Evolutionary conservation across 2,797 vertebrate species (phyloP).

Genomic region (Todus mexicanus): DNA sequence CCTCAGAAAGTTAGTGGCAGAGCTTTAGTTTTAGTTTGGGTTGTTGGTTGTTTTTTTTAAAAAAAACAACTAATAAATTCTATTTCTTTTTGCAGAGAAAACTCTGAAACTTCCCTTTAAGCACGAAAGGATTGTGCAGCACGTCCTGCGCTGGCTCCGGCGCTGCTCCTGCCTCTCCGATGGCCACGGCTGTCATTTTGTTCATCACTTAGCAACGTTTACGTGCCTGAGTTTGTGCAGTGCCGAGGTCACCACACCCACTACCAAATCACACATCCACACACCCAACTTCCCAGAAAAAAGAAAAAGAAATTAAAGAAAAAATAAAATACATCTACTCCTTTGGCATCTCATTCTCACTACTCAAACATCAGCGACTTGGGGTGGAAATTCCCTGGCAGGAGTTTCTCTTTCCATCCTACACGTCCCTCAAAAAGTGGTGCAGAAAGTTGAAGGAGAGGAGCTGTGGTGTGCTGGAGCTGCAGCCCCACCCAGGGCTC

Average conservation of each 20-base stretch:
- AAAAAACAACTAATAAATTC: neutral
- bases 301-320: neutral
- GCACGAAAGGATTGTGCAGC: neutral
- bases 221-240: neutral
- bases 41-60: neutral
- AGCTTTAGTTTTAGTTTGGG: neutral
- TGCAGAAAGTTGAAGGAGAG: neutral
- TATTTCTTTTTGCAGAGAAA: neutral
- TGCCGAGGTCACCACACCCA: constrained; percentile 36
- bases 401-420: neutral
- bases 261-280: neutral
- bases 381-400: constrained; percentile 48
- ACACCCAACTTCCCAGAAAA: neutral
- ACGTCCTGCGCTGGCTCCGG: fast-evolving
- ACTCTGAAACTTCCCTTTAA: neutral
- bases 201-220: neutral
- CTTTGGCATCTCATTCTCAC: neutral
- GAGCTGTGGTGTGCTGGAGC: neutral
- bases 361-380: neutral
- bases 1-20: constrained; percentile 9
- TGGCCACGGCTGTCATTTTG: neutral
- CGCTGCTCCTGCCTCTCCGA: neutral
- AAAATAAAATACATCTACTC: neutral
- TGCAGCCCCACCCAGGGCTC: neutral
- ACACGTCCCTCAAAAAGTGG: neutral